Evolutionary conservation across 2,797 vertebrate genomes (phyloP), one percentile per base, ranked within the genome.

Genomic region (Mionectes olivaceus): DNA sequence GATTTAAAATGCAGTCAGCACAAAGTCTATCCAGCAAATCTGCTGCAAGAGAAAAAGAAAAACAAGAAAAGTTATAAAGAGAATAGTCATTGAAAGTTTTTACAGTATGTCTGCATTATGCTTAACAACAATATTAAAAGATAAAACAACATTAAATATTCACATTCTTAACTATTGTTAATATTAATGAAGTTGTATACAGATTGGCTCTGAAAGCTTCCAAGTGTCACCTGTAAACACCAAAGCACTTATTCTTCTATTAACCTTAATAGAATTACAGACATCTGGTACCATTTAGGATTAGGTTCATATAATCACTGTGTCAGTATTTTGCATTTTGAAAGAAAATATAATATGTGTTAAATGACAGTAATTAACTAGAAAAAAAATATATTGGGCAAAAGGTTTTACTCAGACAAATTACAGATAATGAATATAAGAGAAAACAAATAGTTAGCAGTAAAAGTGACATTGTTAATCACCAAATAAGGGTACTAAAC

Each of bases 21-120:
- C 93, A 97, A 96, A 97, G 60, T 94, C 83, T 96, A 94, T 97
- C 96, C 97, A 97, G 97, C 47, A 98, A 87, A 97, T 82, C 95
- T 97, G 98, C 99, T 99, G 98, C 95, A 98, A 98, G 97, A 98
- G 97, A 99, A 97, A 99, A 96, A 98, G 97, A 98, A 97, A 98
- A 98, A 98, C 95, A 98, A 96, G 97, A 96, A 94, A 98, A 91
- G 96, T 99, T 98, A 98, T 97, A 96, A 81, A 91, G 95, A 97
- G 97, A 95, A 76, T 80, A 97, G 41, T 78, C 53, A 94, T 83
- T 88, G 84, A 69, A 83, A 87, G 56, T 70, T 91, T 93, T 95
- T 93, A 96, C 79, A 97, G 11, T 61, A 87, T 39, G 59, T 91
- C 65, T 95, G 53, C 41, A 91, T 93, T 94, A 75, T 65, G 69